Conservation (phyloP, 1,140 invertebrate genomes). For the Bradynema listronoti region DNA sequence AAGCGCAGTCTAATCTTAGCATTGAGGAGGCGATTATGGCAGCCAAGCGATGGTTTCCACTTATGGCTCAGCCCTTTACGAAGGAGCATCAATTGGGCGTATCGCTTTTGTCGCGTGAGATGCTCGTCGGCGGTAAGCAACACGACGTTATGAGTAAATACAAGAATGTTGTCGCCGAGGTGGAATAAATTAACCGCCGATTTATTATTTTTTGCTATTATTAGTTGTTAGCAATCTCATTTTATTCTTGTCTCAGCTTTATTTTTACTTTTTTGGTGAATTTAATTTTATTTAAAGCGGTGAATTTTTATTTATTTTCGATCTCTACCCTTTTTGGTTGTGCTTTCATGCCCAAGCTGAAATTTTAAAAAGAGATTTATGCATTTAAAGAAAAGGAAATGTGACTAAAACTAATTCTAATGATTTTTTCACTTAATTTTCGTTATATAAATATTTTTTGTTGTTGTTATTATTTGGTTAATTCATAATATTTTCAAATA, state of each 20-base stretch:
- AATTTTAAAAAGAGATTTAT: too few species aligned
- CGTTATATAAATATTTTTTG: too few species aligned
- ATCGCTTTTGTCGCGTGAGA: conserved; percentile 67
- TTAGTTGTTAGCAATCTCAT: background rate
- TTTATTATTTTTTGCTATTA: conserved; percentile 12
- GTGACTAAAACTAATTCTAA: too few species aligned
- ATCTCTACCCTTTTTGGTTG: background rate
- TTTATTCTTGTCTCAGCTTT: background rate
- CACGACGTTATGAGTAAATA: conserved; percentile 22
- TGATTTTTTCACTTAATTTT: too few species aligned
- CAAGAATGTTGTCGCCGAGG: conserved; percentile 18
- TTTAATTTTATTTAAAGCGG: too few species aligned
- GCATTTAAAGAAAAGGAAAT: background rate
- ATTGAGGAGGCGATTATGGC: conserved; percentile 91
- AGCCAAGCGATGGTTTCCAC: conserved; percentile 82
- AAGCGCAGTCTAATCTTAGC: conserved; percentile 83
- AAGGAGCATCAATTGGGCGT: conserved; percentile 88
- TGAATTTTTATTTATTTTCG: background rate
- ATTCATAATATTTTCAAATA: too few species aligned
- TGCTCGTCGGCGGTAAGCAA: conserved; percentile 12
- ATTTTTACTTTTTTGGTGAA: background rate
- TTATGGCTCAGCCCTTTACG: conserved; percentile 97
- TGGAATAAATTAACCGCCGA: too few species aligned
- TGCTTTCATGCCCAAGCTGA: too few species aligned
- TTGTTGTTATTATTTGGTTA: too few species aligned